Evolutionary conservation across 2,113 vertebrate genomes (phyloP).

Genomic region (Chaenocephalus aceratus): DNA sequence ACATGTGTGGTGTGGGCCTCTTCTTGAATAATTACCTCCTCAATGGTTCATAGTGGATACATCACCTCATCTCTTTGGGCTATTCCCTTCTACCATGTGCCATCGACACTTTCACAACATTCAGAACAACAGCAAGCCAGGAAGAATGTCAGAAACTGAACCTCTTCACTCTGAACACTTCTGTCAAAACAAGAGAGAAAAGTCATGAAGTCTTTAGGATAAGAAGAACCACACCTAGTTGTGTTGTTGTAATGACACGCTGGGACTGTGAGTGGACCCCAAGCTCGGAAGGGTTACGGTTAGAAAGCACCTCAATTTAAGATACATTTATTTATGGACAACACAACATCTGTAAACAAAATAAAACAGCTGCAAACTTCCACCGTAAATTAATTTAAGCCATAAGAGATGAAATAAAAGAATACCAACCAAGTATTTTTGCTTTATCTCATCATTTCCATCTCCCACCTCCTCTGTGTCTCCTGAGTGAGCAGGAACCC

Average conservation of each 20-base stretch:
- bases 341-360: neutral
- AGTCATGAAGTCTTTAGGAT: neutral
- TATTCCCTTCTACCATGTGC: slow-evolving; percentile 12
- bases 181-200: slow-evolving; percentile 10
- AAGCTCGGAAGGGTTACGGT: neutral
- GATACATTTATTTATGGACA: neutral
- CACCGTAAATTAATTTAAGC: neutral
- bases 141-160: slow-evolving; percentile 28
- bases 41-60: slow-evolving; percentile 29
- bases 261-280: neutral
- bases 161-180: neutral
- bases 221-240: slow-evolving; percentile 1
- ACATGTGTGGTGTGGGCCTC: slow-evolving; percentile 51
- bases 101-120: slow-evolving; percentile 44
- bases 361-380: slow-evolving; percentile 1
- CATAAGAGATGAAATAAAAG: neutral
- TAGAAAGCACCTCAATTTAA: neutral
- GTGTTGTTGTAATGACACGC: slow-evolving; percentile 18
- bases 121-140: slow-evolving; percentile 30
- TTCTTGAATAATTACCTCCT: slow-evolving; percentile 53
- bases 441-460: slow-evolving; percentile 13
- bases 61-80: slow-evolving; percentile 49
- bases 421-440: neutral
- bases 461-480: slow-evolving; percentile 1
- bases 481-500: slow-evolving; percentile 23